Base-by-base conservation (phyloP, 2,797 vertebrate genomes). In the Bradypodion pumilum region DNA sequence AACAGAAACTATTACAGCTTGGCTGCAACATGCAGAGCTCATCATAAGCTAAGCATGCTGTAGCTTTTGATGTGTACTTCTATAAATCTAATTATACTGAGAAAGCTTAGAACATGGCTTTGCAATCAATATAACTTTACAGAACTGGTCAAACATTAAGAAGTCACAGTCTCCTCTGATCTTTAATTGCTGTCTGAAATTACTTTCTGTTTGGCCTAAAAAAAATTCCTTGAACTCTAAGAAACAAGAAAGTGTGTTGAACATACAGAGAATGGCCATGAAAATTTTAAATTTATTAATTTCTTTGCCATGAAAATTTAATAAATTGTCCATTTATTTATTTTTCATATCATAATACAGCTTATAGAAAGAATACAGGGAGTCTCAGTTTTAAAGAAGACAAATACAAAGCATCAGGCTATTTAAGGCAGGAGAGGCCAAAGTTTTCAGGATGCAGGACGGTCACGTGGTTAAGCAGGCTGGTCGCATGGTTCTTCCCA, bases 251-350 rank as follows among this genome's bases (percentile, higher is more conserved):
- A 7, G 56, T 5, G 4, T 84, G 21, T 88, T 32, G 70, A 63
- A 42, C 52, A 86, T 78, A 78, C 21, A 56, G 52, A 1, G 56
- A 56, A 89, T n/a, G 69, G 63, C 13, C 16, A 13, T 0, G 0
- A 13, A 1, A 9, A 74, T 72, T 40, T 29, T 77, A 49, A 23
- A 65, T 81, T 89, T n/a, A n/a, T n/a, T n/a, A n/a, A n/a, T n/a
- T 77, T 85, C 84, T 85, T 90, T 86, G 83, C 19, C 60, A 46
- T 32, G 81, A 29, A 84, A 29, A 68, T 7, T 80, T 90, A 86
- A 86, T 86, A 66, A 84, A n/a, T 65, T 83, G 80, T 1, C 2
- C 3, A 15, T 5, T 32, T 13, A 65, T n/a, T n/a, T 65, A 65
- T 13, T 65, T 65, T 65, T 65, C n/a, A 15, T 32, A 32, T 32